Conservation (phyloP, 53 echinoderm and acorn worm species). For the Zoroaster sp. region DNA sequence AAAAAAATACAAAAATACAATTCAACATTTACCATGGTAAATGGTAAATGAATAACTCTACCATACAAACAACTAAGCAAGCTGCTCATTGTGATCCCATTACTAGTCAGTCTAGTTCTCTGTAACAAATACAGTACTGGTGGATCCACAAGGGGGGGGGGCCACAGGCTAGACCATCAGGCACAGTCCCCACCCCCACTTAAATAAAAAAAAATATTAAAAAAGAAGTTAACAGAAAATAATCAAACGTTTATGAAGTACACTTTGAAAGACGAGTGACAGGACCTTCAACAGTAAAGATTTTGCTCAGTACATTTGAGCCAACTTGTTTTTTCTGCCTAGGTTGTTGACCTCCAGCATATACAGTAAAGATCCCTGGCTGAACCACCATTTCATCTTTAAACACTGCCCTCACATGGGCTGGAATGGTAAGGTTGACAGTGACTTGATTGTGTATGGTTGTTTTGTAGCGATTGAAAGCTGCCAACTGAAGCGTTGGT, state of each 20-base stretch:
- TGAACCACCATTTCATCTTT: slow-evolving; percentile 44
- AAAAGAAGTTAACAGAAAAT: too few relatives aligned
- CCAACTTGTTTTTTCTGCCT: slow-evolving; percentile 52
- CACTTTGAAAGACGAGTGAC: slow-evolving; percentile 32
- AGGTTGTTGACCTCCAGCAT: slow-evolving; percentile 92
- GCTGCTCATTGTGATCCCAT: too few relatives aligned
- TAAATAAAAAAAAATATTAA: too few relatives aligned
- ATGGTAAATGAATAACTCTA: too few relatives aligned
- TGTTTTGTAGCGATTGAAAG: slow-evolving; percentile 64
- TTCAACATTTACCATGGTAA: too few relatives aligned
- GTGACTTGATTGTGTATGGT: not conserved
- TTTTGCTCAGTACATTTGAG: slow-evolving; percentile 73
- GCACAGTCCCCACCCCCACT: too few relatives aligned
- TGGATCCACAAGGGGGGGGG: too few relatives aligned
- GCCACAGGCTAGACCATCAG: too few relatives aligned
- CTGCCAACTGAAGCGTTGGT: slow-evolving; percentile 80
- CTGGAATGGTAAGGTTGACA: slow-evolving; percentile 61
- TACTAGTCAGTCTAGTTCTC: too few relatives aligned
- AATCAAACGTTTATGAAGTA: not conserved
- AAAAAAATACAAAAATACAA: too few relatives aligned
- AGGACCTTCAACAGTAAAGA: slow-evolving; percentile 56
- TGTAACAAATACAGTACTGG: too few relatives aligned
- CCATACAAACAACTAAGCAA: too few relatives aligned
- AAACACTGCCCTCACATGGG: slow-evolving; percentile 77
- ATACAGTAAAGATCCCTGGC: slow-evolving; percentile 72